A percentile compares a stretch with the other conserved stretches of the same genome.
Conservation (phyloP, 2,113 vertebrate species). For the Lipotes vexillifer region DNA sequence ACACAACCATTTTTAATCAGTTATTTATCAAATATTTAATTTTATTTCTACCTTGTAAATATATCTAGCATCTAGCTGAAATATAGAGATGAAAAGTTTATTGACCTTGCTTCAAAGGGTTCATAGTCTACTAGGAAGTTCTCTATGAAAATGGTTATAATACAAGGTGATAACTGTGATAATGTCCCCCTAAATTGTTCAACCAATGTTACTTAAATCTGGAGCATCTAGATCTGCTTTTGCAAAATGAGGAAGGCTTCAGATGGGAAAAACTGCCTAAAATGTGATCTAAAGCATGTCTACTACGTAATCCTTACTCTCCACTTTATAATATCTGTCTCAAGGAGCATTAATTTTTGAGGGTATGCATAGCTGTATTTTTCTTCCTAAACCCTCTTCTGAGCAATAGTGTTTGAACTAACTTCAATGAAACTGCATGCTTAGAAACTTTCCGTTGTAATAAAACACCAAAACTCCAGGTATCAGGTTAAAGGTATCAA, state of each 20-base stretch:
- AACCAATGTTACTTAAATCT: background rate
- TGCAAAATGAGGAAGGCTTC: background rate
- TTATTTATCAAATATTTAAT: background rate
- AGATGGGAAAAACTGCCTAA: background rate
- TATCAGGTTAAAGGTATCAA: background rate
- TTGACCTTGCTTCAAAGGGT: background rate
- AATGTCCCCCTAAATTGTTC: background rate
- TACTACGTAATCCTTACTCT: background rate
- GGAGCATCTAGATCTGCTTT: background rate
- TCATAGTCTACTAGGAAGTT: background rate
- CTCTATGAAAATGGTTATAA: background rate
- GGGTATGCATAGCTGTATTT: background rate
- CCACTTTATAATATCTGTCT: background rate
- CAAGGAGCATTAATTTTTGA: background rate
- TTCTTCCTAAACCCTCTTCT: background rate
- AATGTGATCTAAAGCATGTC: background rate
- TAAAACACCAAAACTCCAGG: background rate
- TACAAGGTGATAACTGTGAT: background rate
- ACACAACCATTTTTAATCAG: background rate
- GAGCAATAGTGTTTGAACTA: background rate
- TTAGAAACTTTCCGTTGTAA: background rate
- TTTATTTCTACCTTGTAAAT: background rate
- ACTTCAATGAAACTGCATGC: background rate
- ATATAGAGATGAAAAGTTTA: background rate
- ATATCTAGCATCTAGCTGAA: background rate